Conservation (phyloP, 2,888 invertebrate species). For the Drosophila melanosoma region DNA sequence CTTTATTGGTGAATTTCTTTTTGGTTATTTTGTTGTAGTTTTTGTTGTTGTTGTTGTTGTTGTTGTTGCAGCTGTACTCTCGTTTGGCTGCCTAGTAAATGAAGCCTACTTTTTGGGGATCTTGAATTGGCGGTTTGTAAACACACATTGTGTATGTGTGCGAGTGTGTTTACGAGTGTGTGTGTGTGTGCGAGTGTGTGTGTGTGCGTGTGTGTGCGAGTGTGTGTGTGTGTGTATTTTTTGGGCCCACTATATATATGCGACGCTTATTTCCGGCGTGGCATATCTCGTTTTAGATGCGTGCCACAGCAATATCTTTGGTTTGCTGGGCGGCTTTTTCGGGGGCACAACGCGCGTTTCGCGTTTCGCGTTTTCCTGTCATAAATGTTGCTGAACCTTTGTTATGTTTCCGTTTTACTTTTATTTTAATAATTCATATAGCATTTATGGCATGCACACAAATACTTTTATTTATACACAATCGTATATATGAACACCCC, state of each 20-base stretch:
- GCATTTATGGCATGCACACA: slow-evolving; percentile 74
- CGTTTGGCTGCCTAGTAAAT: slow-evolving; percentile 65
- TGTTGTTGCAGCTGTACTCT: slow-evolving; percentile 20
- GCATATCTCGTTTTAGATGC: slow-evolving; percentile 81
- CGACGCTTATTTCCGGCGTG: slow-evolving; percentile 76
- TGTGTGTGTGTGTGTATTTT: slow-evolving; percentile 37
- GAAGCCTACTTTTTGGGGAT: slow-evolving; percentile 76
- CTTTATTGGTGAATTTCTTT: neutral
- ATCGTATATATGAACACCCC: slow-evolving; percentile 15
- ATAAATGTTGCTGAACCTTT: slow-evolving; percentile 79
- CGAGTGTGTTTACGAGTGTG: slow-evolving; percentile 1
- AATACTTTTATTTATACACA: slow-evolving; percentile 70
- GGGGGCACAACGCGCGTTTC: slow-evolving; percentile 42
- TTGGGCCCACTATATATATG: slow-evolving; percentile 53
- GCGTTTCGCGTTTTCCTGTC: slow-evolving; percentile 79
- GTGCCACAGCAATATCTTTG: slow-evolving; percentile 74
- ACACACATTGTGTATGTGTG: slow-evolving; percentile 29
- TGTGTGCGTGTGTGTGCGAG: slow-evolving; percentile 1
- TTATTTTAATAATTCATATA: slow-evolving; percentile 80
- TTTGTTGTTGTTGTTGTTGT: slow-evolving; percentile 8
- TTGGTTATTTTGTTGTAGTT: neutral
- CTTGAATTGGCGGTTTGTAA: slow-evolving; percentile 73
- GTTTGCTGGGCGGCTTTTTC: slow-evolving; percentile 41
- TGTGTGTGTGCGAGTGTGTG: slow-evolving; percentile 1
- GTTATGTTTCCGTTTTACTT: slow-evolving; percentile 80